Evolutionary conservation across 2,797 vertebrate species (phyloP), one percentile per base, ranked within the genome.

Genomic region (Notoglanidium macrostoma): DNA sequence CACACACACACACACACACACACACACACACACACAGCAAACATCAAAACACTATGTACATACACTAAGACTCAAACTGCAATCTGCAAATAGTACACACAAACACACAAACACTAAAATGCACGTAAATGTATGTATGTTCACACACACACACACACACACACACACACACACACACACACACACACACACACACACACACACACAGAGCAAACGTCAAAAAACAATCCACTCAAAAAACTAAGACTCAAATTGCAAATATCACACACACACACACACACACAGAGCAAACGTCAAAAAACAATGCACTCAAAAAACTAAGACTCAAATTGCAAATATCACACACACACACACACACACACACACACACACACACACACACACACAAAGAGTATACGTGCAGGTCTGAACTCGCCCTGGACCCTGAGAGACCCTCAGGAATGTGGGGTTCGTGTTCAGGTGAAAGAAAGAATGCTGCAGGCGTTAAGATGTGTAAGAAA

Each of bases 351-450:
- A 59, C 55, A 59, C 77, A 79, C 19, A 59, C 54, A 59, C 77
- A 40, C 76, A 55, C 68, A 59, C 83, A 73, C 51, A 44, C 83
- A 76, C 40, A 29, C 54, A 76, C 70, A 61, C 83, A 85, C 72
- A 74, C 68, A 85, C 70, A 74, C 15, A 61, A 32, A 73, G 14
- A 83, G 7, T 29, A 63, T 19, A n/a, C 3, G 51, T 61, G 29
- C 88, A 77, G 65, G 88, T 85, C 79, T 11, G 7, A 85, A 87
- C 86, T 83, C 61, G 88, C 44, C 86, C 86, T n/a, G 46, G 70
- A 85, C 86, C 78, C 54, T 78, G 83, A 78, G 7, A 65, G 74
- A 72, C 74, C 54, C 32, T 35, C 49, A 68, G 77, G 88, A 89
- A 89, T 85, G 86, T 21, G 3, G 59, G 57, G 59, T 68, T 80